A percentile compares a stretch with the other conserved stretches of the same genome.
Conservation (phyloP, 2,113 vertebrate species). For the Caloenas nicobarica region DNA sequence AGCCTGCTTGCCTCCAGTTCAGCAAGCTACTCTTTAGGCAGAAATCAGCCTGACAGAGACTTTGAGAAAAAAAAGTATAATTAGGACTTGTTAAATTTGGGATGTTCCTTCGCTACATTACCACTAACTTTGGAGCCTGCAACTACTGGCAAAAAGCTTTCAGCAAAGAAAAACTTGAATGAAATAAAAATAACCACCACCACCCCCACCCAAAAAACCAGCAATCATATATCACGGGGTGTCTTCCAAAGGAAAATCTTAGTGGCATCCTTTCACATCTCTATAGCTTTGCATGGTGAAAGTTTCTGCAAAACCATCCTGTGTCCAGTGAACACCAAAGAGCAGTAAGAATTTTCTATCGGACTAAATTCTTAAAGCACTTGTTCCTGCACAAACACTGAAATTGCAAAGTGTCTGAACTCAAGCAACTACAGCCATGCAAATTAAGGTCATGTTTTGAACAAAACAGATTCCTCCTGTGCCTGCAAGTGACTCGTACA, state of each 20-base stretch:
- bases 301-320: not conserved
- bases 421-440: not conserved
- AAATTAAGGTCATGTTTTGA: not conserved
- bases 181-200: not conserved
- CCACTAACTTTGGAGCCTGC: not conserved
- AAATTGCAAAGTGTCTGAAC: not conserved
- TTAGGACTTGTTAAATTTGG: not conserved
- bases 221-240: not conserved
- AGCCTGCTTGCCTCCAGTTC: not conserved
- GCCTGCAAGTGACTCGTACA: not conserved
- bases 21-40: constrained; percentile 1
- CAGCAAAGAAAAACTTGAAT: not conserved
- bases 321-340: not conserved
- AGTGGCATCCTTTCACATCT: not conserved
- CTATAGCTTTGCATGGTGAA: not conserved
- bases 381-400: not conserved
- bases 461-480: not conserved
- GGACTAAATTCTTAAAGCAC: not conserved
- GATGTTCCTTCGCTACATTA: not conserved
- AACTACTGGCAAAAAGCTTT: not conserved
- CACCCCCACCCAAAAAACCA: not conserved
- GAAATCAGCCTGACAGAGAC: not conserved
- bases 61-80: not conserved
- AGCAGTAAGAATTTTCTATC: not conserved
- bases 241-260: not conserved